Conservation (phyloP, 92 coral and sea anemone genomes). For the Umimayanthus chanpuru region DNA sequence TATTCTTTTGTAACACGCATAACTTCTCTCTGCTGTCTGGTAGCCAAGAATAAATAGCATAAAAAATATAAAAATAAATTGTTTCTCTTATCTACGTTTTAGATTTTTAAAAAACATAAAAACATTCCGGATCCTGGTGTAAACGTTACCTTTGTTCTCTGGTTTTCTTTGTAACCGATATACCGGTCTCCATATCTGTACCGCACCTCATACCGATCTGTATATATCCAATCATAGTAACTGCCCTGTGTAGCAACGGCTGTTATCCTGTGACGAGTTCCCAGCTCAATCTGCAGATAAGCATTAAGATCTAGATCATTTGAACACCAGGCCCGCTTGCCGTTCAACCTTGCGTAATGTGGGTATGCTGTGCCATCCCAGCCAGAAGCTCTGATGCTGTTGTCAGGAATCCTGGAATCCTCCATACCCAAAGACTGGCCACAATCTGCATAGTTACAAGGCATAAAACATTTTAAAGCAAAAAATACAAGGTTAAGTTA, state of each 20-base stretch:
- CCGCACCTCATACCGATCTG: conserved; percentile 17
- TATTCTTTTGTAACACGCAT: too few relatives aligned
- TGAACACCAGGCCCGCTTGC: conserved; percentile 48
- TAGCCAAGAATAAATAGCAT: too few relatives aligned
- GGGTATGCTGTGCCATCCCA: background rate
- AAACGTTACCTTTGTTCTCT: background rate
- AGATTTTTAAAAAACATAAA: background rate
- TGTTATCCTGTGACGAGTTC: conserved; percentile 27
- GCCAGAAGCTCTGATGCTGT: conserved; percentile 43
- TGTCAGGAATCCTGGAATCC: conserved; percentile 33
- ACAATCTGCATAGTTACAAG: conserved; percentile 8
- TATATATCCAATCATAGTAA: background rate
- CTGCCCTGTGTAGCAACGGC: conserved; percentile 49
- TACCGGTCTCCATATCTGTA: background rate
- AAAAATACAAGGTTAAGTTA: too few relatives aligned
- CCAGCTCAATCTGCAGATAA: conserved; percentile 35
- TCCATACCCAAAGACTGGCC: conserved; percentile 37
- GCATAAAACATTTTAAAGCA: too few relatives aligned
- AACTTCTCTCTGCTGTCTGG: too few relatives aligned
- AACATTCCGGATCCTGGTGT: background rate
- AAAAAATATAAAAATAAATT: background rate
- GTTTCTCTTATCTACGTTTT: background rate
- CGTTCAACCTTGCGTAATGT: conserved; percentile 37
- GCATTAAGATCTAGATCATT: conserved; percentile 6
- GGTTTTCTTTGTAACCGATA: background rate